These are phyloP conservation scores for Ceyx erithaca DNA, from an alignment of 2,797 vertebrate genomes.

Conservation along the genomic window DNA sequence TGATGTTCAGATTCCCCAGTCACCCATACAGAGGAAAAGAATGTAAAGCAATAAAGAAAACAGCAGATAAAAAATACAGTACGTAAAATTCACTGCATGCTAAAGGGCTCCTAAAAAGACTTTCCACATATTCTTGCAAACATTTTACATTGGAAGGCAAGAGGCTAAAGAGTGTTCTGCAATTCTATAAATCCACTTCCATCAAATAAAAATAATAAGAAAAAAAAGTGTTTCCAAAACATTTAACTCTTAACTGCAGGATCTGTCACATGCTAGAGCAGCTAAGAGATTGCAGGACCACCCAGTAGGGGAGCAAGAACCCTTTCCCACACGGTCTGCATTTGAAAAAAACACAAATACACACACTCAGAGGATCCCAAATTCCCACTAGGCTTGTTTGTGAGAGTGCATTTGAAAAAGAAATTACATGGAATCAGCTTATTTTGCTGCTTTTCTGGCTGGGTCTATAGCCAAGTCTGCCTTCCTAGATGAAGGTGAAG, in stretches of 20 bases:
- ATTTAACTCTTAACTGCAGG: slow-evolving; percentile 58
- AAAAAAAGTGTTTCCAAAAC: slow-evolving; percentile 41
- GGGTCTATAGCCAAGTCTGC: background rate
- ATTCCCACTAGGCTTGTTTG: background rate
- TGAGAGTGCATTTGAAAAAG: background rate
- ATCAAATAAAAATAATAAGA: slow-evolving; percentile 31
- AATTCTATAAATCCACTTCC: slow-evolving; percentile 55
- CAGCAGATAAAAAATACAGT: slow-evolving; percentile 14
- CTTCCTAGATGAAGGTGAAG: background rate
- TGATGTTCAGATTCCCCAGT: background rate
- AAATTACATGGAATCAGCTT: background rate
- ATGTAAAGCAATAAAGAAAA: slow-evolving; percentile 8
- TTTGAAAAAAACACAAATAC: background rate
- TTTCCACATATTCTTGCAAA: slow-evolving; percentile 38
- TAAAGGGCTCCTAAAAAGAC: slow-evolving; percentile 25
- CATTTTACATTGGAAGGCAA: slow-evolving; percentile 42
- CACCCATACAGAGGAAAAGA: background rate
- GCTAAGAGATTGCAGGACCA: slow-evolving; percentile 44
- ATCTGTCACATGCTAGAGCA: slow-evolving; percentile 39
- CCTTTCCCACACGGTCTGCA: slow-evolving; percentile 3
- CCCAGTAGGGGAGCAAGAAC: slow-evolving; percentile 9
- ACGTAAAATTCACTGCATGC: slow-evolving; percentile 39
- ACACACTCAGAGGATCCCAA: background rate
- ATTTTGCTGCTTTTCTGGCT: background rate
- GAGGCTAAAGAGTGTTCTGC: slow-evolving; percentile 8